phyloP scores from a whole-genome alignment of 2,797 vertebrate species.

The Philypnodon macrostomus region DNA sequence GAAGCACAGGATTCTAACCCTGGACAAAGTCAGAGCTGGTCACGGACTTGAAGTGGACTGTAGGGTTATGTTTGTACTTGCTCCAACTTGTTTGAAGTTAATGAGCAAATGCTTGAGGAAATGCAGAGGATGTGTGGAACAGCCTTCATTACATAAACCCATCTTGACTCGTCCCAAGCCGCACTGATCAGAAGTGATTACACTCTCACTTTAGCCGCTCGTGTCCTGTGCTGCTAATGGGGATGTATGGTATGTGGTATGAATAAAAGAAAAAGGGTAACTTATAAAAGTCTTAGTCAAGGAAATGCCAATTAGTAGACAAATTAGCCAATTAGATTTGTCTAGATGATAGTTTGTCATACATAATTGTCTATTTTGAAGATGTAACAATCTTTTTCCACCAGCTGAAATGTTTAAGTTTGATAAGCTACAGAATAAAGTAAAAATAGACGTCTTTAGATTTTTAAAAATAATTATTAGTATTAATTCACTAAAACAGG shows the following conservation, averaged over 20 bases:
- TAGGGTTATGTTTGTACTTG: neutral
- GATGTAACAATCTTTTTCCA: too few species aligned
- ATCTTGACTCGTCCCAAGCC: conserved; percentile 5
- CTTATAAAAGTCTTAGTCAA: neutral
- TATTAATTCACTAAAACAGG: too few species aligned
- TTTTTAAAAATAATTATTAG: too few species aligned
- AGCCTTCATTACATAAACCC: conserved; percentile 4
- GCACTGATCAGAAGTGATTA: conserved; percentile 4
- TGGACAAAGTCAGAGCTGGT: conserved; percentile 28
- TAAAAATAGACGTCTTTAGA: too few species aligned
- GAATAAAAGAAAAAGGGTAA: neutral
- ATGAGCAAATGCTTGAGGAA: conserved; percentile 14
- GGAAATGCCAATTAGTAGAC: neutral
- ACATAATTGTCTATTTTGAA: too few species aligned
- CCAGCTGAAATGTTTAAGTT: too few species aligned
- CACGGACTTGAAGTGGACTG: too few species aligned
- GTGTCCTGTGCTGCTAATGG: conserved; percentile 1
- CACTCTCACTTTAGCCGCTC: neutral
- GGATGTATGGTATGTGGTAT: neutral
- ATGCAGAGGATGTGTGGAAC: conserved; percentile 16
- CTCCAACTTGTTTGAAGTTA: neutral
- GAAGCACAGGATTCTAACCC: conserved; percentile 1
- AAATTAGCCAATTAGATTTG: too few species aligned
- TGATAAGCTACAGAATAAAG: too few species aligned
- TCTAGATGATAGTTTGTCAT: too few species aligned